Base-by-base conservation (phyloP, 2,797 vertebrate species). In the Argentina silus region DNA sequence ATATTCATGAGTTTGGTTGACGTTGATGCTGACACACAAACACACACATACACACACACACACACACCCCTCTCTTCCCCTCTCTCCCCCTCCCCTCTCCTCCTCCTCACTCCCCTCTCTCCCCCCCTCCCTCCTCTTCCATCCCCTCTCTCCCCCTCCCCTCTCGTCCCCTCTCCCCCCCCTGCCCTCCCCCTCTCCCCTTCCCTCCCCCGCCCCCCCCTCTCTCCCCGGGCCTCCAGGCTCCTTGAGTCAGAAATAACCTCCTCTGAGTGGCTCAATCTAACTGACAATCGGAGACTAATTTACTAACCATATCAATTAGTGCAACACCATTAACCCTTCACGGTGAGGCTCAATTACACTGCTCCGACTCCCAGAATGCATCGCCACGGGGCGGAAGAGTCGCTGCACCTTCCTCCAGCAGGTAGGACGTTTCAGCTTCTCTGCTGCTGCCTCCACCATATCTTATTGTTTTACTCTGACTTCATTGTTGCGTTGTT, bases 281-380 rank as follows among this genome's bases (percentile, higher is more conserved):
- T 43, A 67, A 64, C 62, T 50, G 19, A 67, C 79, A 80, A 82
- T 81, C 81, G 67, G 69, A 68, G 73, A 57, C 78, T 62, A 70
- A 80, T 81, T 87, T 84, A 82, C 82, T 77, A 81, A 81, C 77
- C 81, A 75, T 75, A 77, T 80, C 69, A 82, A 78, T 80, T 78
- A 81, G 75, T 76, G 76, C 69, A 66, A 84, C 74, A 47, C 69
- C 67, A 81, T 83, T 78, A 83, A 82, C 72, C 61, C 65, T 73
- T 69, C 68, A 43, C 70, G 21, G 75, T 27, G 67, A 64, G 67
- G 86, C 65, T 77, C 74, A 73, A 83, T 78, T 81, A 80, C 36
- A 63, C 75, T 77, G 75, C 70, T 72, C 74, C 62, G 77, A 47
- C 61, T n/a, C n/a, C 57, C 45, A 14, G 48, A 55, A 60, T 72